Conservation (phyloP, 2,113 vertebrate genomes). For the Acanthisitta chloris region DNA sequence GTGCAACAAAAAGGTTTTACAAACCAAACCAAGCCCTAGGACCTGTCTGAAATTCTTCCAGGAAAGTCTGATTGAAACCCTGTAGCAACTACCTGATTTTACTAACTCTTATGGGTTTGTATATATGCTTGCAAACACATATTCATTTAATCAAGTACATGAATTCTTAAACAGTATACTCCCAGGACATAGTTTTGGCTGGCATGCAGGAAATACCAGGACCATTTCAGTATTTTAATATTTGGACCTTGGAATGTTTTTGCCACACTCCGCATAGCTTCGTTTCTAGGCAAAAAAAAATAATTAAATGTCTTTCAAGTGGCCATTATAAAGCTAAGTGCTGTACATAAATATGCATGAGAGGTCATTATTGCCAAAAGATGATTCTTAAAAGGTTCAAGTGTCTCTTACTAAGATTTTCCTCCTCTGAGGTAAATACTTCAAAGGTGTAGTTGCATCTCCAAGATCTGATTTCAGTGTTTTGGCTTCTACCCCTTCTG, state of each 20-base stretch:
- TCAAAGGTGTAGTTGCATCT: not conserved
- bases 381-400: conserved; percentile 71
- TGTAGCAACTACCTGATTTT: not conserved
- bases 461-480: not conserved
- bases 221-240: conserved; percentile 7
- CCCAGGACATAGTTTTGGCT: not conserved
- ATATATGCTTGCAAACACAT: not conserved
- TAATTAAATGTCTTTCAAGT: conserved; percentile 58
- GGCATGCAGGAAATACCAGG: conserved; percentile 7
- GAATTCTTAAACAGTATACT: not conserved
- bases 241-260: conserved; percentile 59
- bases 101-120: not conserved
- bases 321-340: conserved; percentile 65
- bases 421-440: conserved; percentile 12
- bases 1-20: conserved; percentile 44
- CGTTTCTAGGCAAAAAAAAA: not conserved
- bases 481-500: not conserved
- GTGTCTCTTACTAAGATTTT: conserved; percentile 68
- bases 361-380: conserved; percentile 66
- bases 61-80: not conserved
- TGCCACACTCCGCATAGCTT: conserved; percentile 57
- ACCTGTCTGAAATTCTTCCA: conserved; percentile 13
- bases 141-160: not conserved
- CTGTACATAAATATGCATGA: conserved; percentile 73
- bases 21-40: not conserved